Evolutionary conservation across 2,113 vertebrate species (phyloP).

Genomic region (Alethe diademata): DNA sequence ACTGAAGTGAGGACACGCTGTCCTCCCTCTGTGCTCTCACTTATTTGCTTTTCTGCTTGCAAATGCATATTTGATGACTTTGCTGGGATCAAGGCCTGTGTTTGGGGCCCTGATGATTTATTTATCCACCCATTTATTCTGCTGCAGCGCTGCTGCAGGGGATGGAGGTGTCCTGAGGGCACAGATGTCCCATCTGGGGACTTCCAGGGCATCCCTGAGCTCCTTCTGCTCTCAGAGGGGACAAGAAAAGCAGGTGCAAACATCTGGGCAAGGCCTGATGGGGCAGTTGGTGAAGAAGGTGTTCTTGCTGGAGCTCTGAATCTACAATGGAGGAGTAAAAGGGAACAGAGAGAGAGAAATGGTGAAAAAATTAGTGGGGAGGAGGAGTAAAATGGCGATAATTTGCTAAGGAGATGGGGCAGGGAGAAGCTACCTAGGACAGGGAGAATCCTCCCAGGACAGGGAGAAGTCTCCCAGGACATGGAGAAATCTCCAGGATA

Average conservation of each 20-base stretch:
- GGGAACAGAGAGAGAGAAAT: background rate
- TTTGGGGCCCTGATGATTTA: background rate
- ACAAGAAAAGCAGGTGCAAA: background rate
- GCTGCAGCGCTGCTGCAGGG: background rate
- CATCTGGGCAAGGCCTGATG: background rate
- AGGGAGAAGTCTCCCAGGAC: background rate
- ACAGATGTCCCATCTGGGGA: background rate
- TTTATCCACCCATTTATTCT: background rate
- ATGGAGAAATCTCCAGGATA: background rate
- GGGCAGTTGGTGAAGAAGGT: background rate
- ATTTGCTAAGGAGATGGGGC: background rate
- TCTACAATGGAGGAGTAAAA: background rate
- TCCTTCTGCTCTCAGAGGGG: background rate
- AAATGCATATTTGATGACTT: constrained; percentile 48
- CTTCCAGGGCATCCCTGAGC: background rate
- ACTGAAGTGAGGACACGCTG: background rate
- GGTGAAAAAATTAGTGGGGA: background rate
- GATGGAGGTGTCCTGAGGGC: background rate
- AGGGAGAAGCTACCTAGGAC: background rate
- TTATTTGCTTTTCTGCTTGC: constrained; percentile 15
- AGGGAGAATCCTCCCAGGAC: background rate
- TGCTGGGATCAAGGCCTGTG: background rate
- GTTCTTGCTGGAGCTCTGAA: background rate
- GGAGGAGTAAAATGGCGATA: background rate
- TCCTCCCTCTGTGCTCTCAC: background rate